phyloP scores from a whole-genome alignment of 1,140 invertebrate genomes.

The Drosophila punjabiensis region DNA sequence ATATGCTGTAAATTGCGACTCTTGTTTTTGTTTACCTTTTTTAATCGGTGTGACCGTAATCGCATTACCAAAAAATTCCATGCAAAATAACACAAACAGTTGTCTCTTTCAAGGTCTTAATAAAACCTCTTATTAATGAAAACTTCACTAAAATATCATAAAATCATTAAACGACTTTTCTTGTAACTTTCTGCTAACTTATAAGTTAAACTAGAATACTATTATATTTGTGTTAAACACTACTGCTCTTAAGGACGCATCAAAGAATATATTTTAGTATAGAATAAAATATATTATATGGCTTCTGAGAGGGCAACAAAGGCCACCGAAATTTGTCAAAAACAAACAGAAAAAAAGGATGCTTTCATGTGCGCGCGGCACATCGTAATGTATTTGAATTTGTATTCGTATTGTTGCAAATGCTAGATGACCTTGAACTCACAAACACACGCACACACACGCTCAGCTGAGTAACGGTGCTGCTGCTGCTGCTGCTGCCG shows the following conservation, averaged over 20 bases:
- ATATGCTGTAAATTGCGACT: no score
- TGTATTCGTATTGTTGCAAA: slow-evolving; percentile 79
- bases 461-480: slow-evolving; percentile 50
- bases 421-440: slow-evolving; percentile 85
- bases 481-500: slow-evolving; percentile 1
- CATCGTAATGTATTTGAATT: slow-evolving; percentile 78
- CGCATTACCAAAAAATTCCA: no score
- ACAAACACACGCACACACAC: slow-evolving; percentile 53
- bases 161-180: no score
- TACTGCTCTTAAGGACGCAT: not conserved
- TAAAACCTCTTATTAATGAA: no score
- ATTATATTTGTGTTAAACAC: slow-evolving; percentile 10
- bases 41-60: no score
- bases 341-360: slow-evolving; percentile 66
- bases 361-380: slow-evolving; percentile 59
- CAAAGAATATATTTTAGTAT: not conserved
- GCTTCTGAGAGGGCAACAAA: slow-evolving; percentile 4
- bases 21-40: no score
- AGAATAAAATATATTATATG: not conserved
- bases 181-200: not conserved
- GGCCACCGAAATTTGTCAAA: slow-evolving; percentile 51
- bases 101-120: no score
- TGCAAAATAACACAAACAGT: no score
- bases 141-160: no score
- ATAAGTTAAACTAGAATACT: slow-evolving; percentile 13